Evolutionary conservation across 2,113 vertebrate genomes (phyloP), one percentile per base, ranked within the genome.

Genomic region (Otus sunia): DNA sequence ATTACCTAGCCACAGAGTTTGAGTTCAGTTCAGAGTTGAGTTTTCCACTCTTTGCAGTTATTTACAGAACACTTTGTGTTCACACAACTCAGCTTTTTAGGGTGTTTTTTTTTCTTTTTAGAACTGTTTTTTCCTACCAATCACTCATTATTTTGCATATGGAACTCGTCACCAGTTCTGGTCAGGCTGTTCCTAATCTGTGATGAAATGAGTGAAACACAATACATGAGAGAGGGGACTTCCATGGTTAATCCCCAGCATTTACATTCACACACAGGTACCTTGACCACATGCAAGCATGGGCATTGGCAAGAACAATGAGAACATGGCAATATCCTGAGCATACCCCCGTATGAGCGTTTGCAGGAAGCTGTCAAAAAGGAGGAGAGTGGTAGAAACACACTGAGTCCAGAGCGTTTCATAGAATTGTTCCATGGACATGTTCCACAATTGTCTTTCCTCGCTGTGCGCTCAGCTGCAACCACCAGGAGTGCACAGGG

Each of bases 291-390:
- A 69, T 68, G 62, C 22, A 88, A 88, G 47, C 18, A 36, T 1
- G 45, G 81, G 11, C 62, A 79, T 90, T 94, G 82, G 29, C 50
- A 76, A 95, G 68, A 91, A 85, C 62, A 88, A 73, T n/a, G 17
- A 89, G 56, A 88, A 39, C 60, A 41, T 88, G 83, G 49, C 73
- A 91, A 8, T 1, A 50, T 59, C 16, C 60, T 78, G 47, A 92
- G 45, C 52, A 86, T 36, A 20, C 36, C 20, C 47, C 10, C 9
- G 12, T 79, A 47, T 85, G 80, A 69, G 77, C 39, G 49, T 36
- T 91, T 63, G 18, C 76, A 92, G 74, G 86, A 94, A 91, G 34
- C 67, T 88, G 55, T 85, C 86, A 92, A 73, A 94, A 91, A 90
- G 43, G n/a, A 84, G 43, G 43, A 87, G 84, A 88, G 60, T 25